Percentiles rank a stretch among this genome's conserved stretches.
These are phyloP conservation scores for Ochotona princeps DNA, from an alignment of 2,113 vertebrate species.

Conservation along the genomic window DNA sequence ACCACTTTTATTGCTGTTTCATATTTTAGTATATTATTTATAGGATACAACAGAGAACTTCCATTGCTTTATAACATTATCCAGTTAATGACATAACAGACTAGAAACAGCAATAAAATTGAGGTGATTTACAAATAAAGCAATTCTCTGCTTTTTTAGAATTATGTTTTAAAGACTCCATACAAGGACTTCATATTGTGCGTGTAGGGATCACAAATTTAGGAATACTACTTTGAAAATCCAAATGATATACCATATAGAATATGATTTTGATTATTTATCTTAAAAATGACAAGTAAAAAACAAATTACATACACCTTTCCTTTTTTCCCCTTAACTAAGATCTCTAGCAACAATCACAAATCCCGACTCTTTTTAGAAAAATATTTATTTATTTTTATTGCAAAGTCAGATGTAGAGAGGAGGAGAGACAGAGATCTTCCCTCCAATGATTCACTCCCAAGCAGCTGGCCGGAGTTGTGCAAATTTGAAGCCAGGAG, in stretches of 20 bases:
- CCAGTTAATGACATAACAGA: constrained; percentile 78
- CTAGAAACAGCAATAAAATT: constrained; percentile 80
- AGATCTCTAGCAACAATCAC: not conserved
- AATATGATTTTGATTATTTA: constrained; percentile 20
- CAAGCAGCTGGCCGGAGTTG: too few species aligned
- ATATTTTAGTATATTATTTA: constrained; percentile 81
- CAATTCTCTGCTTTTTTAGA: constrained; percentile 71
- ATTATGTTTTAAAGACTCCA: constrained; percentile 59
- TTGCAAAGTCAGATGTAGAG: too few species aligned
- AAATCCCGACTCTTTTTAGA: not conserved
- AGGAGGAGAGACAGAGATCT: too few species aligned
- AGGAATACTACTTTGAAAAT: not conserved
- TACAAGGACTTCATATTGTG: not conserved
- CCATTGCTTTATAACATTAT: constrained; percentile 80
- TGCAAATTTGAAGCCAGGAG: too few species aligned
- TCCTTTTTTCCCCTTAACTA: not conserved
- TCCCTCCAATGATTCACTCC: too few species aligned
- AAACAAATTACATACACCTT: not conserved
- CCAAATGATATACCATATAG: constrained; percentile 34
- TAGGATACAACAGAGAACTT: constrained; percentile 76
- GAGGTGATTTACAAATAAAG: constrained; percentile 80
- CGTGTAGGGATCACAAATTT: not conserved
- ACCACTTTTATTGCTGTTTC: constrained; percentile 82
- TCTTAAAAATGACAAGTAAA: not conserved
- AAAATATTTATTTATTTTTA: too few species aligned